phyloP scores from a whole-genome alignment of 2,113 vertebrate species.

The Eurypyga helias region DNA sequence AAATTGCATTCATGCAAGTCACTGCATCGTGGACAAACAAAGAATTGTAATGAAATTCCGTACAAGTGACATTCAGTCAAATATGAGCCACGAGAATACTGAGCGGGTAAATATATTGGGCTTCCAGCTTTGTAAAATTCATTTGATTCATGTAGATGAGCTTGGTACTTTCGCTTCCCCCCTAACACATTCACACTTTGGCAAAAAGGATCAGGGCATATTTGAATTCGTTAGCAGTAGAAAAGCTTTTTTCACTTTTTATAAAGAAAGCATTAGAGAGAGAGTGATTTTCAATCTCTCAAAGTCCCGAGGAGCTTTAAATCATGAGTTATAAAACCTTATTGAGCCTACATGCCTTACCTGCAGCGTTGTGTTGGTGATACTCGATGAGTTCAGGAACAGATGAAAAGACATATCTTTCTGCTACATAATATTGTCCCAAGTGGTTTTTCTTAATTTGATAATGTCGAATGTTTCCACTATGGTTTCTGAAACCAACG shows the following conservation, averaged over 20 bases:
- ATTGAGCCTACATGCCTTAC: slow-evolving; percentile 56
- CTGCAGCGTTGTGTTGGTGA: slow-evolving; percentile 88
- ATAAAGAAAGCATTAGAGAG: neutral
- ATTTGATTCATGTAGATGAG: neutral
- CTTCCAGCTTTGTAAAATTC: neutral
- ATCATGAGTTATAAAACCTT: neutral
- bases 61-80: neutral
- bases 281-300: neutral
- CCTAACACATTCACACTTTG: neutral
- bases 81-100: neutral
- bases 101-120: neutral
- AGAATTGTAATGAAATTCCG: neutral
- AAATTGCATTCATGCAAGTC: neutral
- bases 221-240: neutral
- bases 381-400: slow-evolving; percentile 85
- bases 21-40: neutral
- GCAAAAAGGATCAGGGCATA: neutral
- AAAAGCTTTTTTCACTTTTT: neutral
- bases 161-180: neutral
- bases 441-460: slow-evolving; percentile 82
- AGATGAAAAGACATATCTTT: slow-evolving; percentile 82
- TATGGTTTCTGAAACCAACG: slow-evolving; percentile 54
- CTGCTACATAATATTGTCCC: slow-evolving; percentile 82
- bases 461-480: slow-evolving; percentile 82
- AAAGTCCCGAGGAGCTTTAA: neutral